Evolutionary conservation across 2,797 vertebrate genomes (phyloP), one percentile per base, ranked within the genome.

Genomic region (Lacerta agilis): DNA sequence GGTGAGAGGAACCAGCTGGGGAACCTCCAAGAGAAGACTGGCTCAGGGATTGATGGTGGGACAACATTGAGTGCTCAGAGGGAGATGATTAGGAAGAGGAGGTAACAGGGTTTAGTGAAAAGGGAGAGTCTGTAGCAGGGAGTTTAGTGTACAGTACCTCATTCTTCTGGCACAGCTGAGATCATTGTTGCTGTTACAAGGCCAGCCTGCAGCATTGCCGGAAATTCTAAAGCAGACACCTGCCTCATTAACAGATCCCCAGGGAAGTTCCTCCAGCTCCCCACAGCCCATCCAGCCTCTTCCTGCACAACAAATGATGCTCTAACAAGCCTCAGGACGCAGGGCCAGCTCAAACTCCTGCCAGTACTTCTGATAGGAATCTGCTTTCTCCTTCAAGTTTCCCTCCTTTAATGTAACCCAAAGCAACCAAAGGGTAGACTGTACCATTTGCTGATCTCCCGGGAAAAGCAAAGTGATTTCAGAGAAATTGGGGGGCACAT

Each of bases 211-310:
- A 38, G 36, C 36, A 15, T 36, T 3, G 23, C 8, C 49, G 64
- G 79, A 82, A 86, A 76, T 49, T 18, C 29, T n/a, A 58, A 86
- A 83, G 49, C 36, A 49, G 85, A 66, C 38, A 45, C 49, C 66
- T 45, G 45, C 49, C 38, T 89, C 64, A 83, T 83, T 79, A 89
- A 64, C n/a, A 43, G 66, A 15, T 43, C 66, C 73, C 85, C 20
- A 23, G 73, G 43, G 61, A 83, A 36, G 41, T n/a, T 72, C 38
- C 75, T 66, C 23, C 45, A 82, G 61, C 18, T 61, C 79, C 71
- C 58, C 11, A 33, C 1, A 61, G 71, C 8, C 72, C 36, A 8
- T 2, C 77, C 58, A 77, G 23, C 71, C 41, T 87, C 78, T 25
- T 87, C 79, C 6, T 27, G 58, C 61, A 58, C 7, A 55, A 5